Evolutionary conservation across 1,140 invertebrate species (phyloP).

Genomic region (Ostrea denselamellosa): DNA sequence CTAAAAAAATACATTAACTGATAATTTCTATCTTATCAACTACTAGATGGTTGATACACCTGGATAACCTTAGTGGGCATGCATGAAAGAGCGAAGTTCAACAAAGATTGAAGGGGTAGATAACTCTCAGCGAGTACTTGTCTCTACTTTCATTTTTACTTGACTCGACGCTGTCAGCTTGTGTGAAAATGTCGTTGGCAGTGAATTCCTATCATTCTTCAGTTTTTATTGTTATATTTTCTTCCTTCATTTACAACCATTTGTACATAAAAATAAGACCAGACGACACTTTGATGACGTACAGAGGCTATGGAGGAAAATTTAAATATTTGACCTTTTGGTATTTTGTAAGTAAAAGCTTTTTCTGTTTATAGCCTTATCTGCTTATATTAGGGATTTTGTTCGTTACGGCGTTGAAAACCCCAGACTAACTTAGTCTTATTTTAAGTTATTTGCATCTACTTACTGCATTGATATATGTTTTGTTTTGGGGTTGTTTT

Average conservation of each 20-base stretch:
- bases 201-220: constrained; percentile 24
- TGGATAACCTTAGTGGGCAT: too few species aligned
- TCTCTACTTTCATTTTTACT: neutral
- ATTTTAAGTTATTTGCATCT: neutral
- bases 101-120: neutral
- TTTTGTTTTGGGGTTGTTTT: neutral
- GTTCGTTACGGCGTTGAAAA: neutral
- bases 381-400: too few species aligned
- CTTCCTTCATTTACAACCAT: constrained; percentile 45
- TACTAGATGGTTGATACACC: too few species aligned
- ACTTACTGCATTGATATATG: neutral
- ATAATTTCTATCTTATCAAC: too few species aligned
- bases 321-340: constrained; percentile 93
- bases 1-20: too few species aligned
- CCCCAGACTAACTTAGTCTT: constrained; percentile 18
- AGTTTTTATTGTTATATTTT: constrained; percentile 15
- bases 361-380: constrained; percentile 24
- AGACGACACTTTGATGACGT: constrained; percentile 31
- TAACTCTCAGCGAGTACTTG: neutral
- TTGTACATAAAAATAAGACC: neutral
- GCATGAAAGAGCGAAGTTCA: neutral
- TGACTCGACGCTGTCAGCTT: neutral
- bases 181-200: neutral
- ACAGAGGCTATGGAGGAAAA: constrained; percentile 83
- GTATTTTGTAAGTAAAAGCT: constrained; percentile 86